Conservation (phyloP, 2,888 invertebrate genomes). For the Pyralis farinalis region DNA sequence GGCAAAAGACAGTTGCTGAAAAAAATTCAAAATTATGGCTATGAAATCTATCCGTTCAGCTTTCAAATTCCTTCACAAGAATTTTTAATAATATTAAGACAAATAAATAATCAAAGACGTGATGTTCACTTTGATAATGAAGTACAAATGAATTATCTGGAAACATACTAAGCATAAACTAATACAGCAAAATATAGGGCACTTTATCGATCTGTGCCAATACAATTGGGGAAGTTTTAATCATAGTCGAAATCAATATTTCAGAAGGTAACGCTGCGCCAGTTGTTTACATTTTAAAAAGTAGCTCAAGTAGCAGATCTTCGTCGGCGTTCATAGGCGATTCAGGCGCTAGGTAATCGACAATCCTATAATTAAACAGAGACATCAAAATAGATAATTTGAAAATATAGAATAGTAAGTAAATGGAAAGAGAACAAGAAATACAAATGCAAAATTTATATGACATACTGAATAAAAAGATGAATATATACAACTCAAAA, state of each 20-base stretch:
- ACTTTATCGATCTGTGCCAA: background rate
- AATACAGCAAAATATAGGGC: background rate
- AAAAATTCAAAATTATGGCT: too few relatives aligned
- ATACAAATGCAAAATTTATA: too few relatives aligned
- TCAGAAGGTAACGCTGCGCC: background rate
- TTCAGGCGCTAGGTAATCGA: constrained; percentile 71
- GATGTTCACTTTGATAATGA: background rate
- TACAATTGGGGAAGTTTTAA: background rate
- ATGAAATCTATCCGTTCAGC: too few relatives aligned
- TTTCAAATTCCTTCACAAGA: too few relatives aligned
- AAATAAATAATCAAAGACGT: too few relatives aligned
- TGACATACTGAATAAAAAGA: too few relatives aligned
- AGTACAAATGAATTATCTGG: background rate
- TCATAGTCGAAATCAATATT: background rate
- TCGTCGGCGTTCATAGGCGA: constrained; percentile 76
- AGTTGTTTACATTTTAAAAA: constrained; percentile 71
- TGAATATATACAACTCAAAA: too few relatives aligned
- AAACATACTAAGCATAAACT: background rate
- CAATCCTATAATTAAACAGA: constrained; percentile 44
- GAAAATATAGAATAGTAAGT: background rate
- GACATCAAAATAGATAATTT: background rate
- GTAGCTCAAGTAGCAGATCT: constrained; percentile 68
- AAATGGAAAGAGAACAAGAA: too few relatives aligned
- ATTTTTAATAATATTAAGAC: too few relatives aligned
- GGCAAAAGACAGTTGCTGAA: too few relatives aligned